Base-by-base conservation (phyloP, 2,888 invertebrate species). In the Ctenicera cuprea region DNA sequence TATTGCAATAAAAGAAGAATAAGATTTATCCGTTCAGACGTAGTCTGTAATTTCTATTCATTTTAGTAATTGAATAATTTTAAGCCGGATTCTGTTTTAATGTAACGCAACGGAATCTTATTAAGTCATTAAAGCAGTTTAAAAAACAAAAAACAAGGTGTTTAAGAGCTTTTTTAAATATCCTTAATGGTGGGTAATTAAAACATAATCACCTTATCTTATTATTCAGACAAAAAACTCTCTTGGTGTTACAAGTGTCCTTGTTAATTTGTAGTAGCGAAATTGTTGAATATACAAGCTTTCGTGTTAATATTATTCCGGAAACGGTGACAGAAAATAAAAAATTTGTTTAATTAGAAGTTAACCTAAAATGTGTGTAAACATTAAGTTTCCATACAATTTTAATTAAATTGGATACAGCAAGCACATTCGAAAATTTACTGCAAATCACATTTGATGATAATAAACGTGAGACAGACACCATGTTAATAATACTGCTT, bases 401-500 rank as follows among this genome's bases (percentile, higher is more conserved):
- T 59, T 59, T 59, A 37, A 59, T 59, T 59, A 59, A 59, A 57
- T 3, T 57, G 57, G 33, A 26, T 33, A 33, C 33, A 59, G 59
- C 59, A 59, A 37, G 37, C 37, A 37, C 37, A 59, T 18, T 26
- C 14, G 52, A 52, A 52, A 26, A 52, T 20, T 52, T n/a, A 52
- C 45, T 45, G 26, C 12, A 26, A 52, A 52, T 52, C 30, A 8
- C 22, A 11, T 52, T 52, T 26, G 52, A 30, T 14, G 26, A 8
- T 52, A 52, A 52, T 50, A 26, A 52, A 12, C 52, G 12, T 30
- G n/a, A 52, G 52, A 30, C 26, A 52, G 22, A 14, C 14, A 22
- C 20, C 52, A 26, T 12, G 26, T 52, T 52, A 26, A 52, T 52
- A 30, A 30, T 30, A 52, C 14, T 45, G 5, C n/a, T n/a, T n/a